phyloP scores from a whole-genome alignment of 1,140 invertebrate species.

The Maniola jurtina region DNA sequence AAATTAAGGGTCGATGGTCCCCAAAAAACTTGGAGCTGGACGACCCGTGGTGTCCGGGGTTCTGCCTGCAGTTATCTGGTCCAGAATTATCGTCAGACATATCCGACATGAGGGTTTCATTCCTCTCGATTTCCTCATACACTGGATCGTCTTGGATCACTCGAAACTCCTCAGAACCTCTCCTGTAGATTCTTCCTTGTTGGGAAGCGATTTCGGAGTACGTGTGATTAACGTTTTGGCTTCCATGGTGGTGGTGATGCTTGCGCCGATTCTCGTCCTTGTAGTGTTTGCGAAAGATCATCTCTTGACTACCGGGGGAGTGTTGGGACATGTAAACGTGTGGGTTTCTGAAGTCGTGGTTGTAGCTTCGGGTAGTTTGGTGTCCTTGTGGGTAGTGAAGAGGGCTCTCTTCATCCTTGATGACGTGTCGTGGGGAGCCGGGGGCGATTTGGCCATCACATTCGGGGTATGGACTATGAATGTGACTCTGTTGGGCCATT shows the following conservation, averaged over 20 bases:
- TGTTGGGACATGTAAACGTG: conserved; percentile 77
- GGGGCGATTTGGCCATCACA: conserved; percentile 55
- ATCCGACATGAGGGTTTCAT: conserved; percentile 86
- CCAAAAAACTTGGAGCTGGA: conserved; percentile 86
- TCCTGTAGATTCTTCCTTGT: conserved; percentile 72
- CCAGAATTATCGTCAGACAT: conserved; percentile 89
- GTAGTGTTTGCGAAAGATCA: conserved; percentile 72
- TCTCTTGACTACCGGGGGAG: conserved; percentile 71
- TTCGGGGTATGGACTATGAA: conserved; percentile 60
- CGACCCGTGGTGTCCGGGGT: conserved; percentile 76
- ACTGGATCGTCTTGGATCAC: conserved; percentile 86
- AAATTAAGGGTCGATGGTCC: conserved; percentile 87
- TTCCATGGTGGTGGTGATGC: conserved; percentile 69
- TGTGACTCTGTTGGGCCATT: conserved; percentile 57
- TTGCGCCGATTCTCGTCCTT: conserved; percentile 67
- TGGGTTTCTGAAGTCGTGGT: conserved; percentile 80
- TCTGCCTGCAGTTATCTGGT: conserved; percentile 84
- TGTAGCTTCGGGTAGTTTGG: conserved; percentile 77
- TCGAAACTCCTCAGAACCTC: conserved; percentile 72
- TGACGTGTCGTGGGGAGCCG: conserved; percentile 53
- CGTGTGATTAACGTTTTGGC: conserved; percentile 78
- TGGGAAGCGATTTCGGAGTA: conserved; percentile 80
- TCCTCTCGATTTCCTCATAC: conserved; percentile 89
- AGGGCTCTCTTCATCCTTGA: conserved; percentile 65
- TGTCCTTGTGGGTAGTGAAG: conserved; percentile 68